phyloP scores from a whole-genome alignment of 2,113 vertebrate genomes.

The Pungitius pungitius region DNA sequence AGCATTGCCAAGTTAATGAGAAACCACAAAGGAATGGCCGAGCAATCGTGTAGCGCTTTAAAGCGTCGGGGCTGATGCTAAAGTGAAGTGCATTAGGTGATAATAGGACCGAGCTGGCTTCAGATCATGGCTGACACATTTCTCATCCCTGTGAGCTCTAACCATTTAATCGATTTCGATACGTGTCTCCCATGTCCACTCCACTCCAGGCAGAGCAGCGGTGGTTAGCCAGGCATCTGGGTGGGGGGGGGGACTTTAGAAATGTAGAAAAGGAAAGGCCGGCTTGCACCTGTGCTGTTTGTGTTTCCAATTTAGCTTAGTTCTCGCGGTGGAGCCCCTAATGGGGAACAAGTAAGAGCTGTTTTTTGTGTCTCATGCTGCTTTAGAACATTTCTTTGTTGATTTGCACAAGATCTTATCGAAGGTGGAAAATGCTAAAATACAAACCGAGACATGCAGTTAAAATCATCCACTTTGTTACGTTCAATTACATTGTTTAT shows the following conservation, averaged over 20 bases:
- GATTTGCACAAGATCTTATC: neutral
- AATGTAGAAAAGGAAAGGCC: too few species aligned
- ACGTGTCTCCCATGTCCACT: conserved; percentile 44
- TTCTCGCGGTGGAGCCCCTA: neutral
- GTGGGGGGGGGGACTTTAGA: conserved; percentile 9
- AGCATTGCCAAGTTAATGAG: conserved; percentile 39
- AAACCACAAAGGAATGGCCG: conserved; percentile 52
- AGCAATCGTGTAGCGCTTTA: conserved; percentile 42
- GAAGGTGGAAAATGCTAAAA: neutral
- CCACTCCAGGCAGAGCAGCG: conserved; percentile 12
- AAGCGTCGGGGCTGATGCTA: conserved; percentile 19
- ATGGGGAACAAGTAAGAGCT: neutral
- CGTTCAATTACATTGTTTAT: neutral
- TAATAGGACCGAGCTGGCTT: conserved; percentile 59
- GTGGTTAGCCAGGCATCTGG: conserved; percentile 8
- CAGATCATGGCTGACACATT: conserved; percentile 63
- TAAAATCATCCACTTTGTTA: neutral
- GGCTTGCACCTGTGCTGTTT: neutral
- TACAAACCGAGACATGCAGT: neutral
- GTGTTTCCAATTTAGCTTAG: neutral
- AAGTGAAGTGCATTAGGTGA: conserved; percentile 59
- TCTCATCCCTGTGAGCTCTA: conserved; percentile 56
- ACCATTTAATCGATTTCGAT: conserved; percentile 73
- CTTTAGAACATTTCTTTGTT: neutral
- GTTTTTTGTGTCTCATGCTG: neutral